Percentiles rank a stretch among this genome's conserved stretches.
phyloP scores from a whole-genome alignment of 2,797 vertebrate genomes.

The Myotis daubentonii region DNA sequence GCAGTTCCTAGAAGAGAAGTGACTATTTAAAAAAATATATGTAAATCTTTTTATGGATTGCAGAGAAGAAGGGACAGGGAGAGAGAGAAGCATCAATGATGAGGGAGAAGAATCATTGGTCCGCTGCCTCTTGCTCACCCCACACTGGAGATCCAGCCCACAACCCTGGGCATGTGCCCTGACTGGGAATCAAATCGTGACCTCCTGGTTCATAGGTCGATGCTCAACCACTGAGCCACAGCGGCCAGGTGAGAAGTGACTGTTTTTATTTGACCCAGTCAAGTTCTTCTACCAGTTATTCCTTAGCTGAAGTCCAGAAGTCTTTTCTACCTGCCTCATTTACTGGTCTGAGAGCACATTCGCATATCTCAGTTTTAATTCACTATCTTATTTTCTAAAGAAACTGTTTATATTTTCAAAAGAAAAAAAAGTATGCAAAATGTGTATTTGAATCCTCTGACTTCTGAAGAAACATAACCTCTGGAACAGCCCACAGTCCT shows the following conservation, averaged over 20 bases:
- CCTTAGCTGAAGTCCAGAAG: background rate
- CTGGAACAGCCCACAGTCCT: background rate
- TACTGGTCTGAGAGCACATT: background rate
- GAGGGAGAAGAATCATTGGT: background rate
- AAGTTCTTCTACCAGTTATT: background rate
- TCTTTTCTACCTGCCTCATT: background rate
- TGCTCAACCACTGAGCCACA: background rate
- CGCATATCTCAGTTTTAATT: background rate
- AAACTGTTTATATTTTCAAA: background rate
- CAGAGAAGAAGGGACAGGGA: background rate
- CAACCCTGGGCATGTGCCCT: background rate
- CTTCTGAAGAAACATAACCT: background rate
- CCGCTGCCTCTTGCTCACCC: background rate
- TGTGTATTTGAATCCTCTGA: background rate
- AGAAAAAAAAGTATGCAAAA: background rate
- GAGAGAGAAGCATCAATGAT: background rate
- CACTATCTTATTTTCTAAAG: background rate
- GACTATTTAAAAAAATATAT: background rate
- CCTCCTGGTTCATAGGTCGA: background rate
- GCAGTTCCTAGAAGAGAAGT: background rate
- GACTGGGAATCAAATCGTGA: background rate
- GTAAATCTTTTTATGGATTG: background rate
- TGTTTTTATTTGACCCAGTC: background rate
- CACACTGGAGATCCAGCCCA: background rate
- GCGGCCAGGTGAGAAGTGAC: background rate